Percentiles rank a stretch among this genome's conserved stretches.
These are phyloP conservation scores for Phoxinus dragarum DNA, from an alignment of 2,797 vertebrate species.

Conservation along the genomic window DNA sequence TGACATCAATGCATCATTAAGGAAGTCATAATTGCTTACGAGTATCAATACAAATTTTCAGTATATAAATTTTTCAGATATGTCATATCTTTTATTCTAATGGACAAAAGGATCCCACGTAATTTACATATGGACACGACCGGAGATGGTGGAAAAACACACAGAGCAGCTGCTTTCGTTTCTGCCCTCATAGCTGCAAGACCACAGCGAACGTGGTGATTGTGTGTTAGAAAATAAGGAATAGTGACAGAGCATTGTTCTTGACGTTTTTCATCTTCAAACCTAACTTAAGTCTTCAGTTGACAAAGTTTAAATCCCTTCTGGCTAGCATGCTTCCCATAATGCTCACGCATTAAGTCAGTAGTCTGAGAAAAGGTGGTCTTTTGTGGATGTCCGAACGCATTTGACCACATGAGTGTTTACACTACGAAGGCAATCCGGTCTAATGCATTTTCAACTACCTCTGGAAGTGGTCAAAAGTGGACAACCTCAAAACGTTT, in stretches of 20 bases:
- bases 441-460: background rate
- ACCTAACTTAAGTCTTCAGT: background rate
- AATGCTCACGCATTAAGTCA: background rate
- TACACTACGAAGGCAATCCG: background rate
- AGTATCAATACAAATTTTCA: conserved; percentile 9
- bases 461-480: no score
- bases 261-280: background rate
- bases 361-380: background rate
- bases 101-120: background rate
- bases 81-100: background rate
- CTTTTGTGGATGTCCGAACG: background rate
- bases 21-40: conserved; percentile 29
- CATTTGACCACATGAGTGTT: background rate
- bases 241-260: no score
- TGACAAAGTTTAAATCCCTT: background rate
- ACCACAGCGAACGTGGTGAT: no score
- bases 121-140: background rate
- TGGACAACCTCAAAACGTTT: no score
- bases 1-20: conserved; percentile 48
- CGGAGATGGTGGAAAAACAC: background rate
- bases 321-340: background rate
- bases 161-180: no score
- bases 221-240: no score
- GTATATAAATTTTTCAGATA: background rate
- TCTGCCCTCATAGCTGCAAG: background rate